Conservation (phyloP, 1,140 invertebrate genomes). For the Nomia melanderi region DNA sequence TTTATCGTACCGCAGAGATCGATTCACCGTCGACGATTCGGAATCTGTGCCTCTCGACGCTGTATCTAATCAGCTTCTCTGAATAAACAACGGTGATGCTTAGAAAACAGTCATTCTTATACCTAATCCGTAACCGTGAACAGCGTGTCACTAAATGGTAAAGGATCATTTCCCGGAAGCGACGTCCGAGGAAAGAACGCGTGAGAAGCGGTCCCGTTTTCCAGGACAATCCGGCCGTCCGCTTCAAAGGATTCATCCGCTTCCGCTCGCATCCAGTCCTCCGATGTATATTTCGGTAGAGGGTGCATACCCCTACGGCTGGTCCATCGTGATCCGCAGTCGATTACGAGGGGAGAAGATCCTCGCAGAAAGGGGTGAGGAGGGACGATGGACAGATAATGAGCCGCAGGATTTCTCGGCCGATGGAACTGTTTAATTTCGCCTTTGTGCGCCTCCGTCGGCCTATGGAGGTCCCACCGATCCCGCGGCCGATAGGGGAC, state of each 20-base stretch:
- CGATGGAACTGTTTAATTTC: conserved; percentile 69
- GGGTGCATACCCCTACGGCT: conserved; percentile 38
- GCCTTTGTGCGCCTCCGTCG: conserved; percentile 61
- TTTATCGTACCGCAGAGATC: too few relatives aligned
- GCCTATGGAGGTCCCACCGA: conserved; percentile 51
- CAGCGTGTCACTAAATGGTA: neutral
- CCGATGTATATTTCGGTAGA: conserved; percentile 62
- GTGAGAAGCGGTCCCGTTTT: conserved; percentile 13
- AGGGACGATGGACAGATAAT: conserved; percentile 63
- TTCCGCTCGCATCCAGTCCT: neutral
- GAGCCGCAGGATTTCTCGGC: conserved; percentile 24
- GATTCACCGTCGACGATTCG: neutral
- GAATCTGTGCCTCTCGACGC: too few relatives aligned
- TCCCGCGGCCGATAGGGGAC: conserved; percentile 34
- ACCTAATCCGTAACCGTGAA: too few relatives aligned
- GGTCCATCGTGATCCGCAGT: conserved; percentile 59
- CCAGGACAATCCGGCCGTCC: neutral
- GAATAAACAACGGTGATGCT: too few relatives aligned
- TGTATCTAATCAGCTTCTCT: too few relatives aligned
- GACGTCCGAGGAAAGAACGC: neutral
- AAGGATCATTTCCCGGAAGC: neutral
- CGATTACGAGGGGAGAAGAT: conserved; percentile 55
- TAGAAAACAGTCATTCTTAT: too few relatives aligned
- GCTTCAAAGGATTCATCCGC: neutral
- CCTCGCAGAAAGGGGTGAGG: conserved; percentile 49